Conservation (phyloP, 2,113 vertebrate species). For the Zapus hudsonius region DNA sequence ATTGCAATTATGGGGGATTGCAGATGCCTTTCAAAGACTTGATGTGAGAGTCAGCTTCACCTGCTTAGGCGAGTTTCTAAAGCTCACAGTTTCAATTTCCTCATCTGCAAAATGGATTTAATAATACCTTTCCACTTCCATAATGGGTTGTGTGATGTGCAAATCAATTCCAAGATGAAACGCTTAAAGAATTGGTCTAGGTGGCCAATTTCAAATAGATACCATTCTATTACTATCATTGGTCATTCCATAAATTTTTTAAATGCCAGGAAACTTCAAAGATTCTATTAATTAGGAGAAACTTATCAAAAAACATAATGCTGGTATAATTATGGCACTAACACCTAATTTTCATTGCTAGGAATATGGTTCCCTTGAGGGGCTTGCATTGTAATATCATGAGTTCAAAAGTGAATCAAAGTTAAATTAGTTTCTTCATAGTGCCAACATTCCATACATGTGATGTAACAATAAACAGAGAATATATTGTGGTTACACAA, state of each 20-base stretch:
- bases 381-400: slow-evolving; percentile 45
- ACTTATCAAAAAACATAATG: slow-evolving; percentile 54
- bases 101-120: slow-evolving; percentile 67
- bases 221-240: slow-evolving; percentile 30
- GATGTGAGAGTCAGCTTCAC: slow-evolving; percentile 6
- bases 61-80: slow-evolving; percentile 52
- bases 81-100: slow-evolving; percentile 60
- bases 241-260: slow-evolving; percentile 30
- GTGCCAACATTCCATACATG: slow-evolving; percentile 75
- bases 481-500: slow-evolving; percentile 71
- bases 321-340: slow-evolving; percentile 40
- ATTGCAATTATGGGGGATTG: background rate
- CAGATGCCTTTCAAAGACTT: background rate
- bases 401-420: slow-evolving; percentile 64
- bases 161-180: slow-evolving; percentile 70
- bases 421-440: slow-evolving; percentile 71
- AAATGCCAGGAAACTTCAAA: slow-evolving; percentile 59
- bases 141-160: slow-evolving; percentile 54
- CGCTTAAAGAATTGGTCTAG: slow-evolving; percentile 33
- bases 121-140: slow-evolving; percentile 34
- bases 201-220: slow-evolving; percentile 52
- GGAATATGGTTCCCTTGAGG: slow-evolving; percentile 35
- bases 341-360: slow-evolving; percentile 23
- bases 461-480: slow-evolving; percentile 77
- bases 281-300: slow-evolving; percentile 63